Evolutionary conservation across 1,140 invertebrate species (phyloP).

Genomic region (Dendroctonus ponderosae): DNA sequence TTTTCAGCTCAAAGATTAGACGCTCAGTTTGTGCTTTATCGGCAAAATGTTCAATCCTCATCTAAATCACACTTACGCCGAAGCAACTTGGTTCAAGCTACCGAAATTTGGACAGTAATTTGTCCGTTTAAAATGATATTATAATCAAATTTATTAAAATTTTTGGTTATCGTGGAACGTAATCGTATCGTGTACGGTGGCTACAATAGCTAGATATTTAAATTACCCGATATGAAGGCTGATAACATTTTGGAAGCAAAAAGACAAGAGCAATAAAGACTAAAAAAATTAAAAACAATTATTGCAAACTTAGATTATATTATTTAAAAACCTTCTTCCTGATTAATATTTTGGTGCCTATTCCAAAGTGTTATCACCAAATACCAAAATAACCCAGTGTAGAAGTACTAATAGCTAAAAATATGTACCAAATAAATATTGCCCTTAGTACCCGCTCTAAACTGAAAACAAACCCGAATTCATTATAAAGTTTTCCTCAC

Average conservation of each 20-base stretch:
- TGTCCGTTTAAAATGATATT: not conserved
- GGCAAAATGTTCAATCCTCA: too few species aligned
- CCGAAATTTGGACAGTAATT: too few species aligned
- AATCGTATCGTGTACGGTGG: not conserved
- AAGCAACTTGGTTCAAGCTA: too few species aligned
- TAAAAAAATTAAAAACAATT: too few species aligned
- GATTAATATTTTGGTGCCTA: too few species aligned
- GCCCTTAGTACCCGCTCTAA: slow-evolving; percentile 12
- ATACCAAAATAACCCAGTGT: not conserved
- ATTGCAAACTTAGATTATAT: too few species aligned
- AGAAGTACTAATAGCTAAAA: slow-evolving; percentile 9
- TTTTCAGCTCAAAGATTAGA: too few species aligned
- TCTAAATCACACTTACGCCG: too few species aligned
- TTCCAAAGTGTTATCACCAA: too few species aligned
- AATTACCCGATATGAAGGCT: slow-evolving; percentile 2
- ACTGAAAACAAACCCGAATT: slow-evolving; percentile 1
- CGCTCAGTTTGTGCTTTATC: too few species aligned
- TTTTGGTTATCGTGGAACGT: not conserved
- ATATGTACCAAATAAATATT: slow-evolving; percentile 10
- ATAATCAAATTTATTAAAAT: not conserved
- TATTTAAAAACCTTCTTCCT: too few species aligned
- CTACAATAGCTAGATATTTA: slow-evolving; percentile 21
- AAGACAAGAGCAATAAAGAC: not conserved
- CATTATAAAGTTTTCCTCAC: slow-evolving; percentile 11
- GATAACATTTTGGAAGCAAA: slow-evolving; percentile 12